These are phyloP conservation scores for Cenopis cana DNA, from an alignment of 2,888 invertebrate species.

Conservation along the genomic window DNA sequence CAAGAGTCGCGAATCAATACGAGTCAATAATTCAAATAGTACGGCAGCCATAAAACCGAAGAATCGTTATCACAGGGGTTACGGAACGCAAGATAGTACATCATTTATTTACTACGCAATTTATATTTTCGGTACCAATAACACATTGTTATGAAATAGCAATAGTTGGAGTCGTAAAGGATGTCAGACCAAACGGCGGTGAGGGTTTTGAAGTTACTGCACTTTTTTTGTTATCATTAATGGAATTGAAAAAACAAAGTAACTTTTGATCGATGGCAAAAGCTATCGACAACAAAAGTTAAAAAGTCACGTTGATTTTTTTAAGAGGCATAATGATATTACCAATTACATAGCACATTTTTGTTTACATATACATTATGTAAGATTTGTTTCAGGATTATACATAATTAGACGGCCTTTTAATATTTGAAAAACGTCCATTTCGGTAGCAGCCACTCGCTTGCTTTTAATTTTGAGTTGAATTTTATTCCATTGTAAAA, in stretches of 20 bases:
- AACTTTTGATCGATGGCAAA: too few relatives aligned
- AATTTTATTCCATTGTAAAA: too few relatives aligned
- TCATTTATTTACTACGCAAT: conserved; percentile 26
- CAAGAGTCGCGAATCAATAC: conserved; percentile 21
- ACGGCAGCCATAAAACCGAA: conserved; percentile 15
- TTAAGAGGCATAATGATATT: too few relatives aligned
- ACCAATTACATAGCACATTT: too few relatives aligned
- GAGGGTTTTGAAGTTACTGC: neutral
- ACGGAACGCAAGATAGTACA: conserved; percentile 10
- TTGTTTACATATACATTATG: too few relatives aligned
- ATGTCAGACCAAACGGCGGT: neutral
- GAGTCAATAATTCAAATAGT: conserved; percentile 25
- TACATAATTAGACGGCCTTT: too few relatives aligned
- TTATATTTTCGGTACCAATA: conserved; percentile 8
- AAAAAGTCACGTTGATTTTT: too few relatives aligned
- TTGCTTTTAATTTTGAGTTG: too few relatives aligned
- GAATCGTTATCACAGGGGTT: conserved; percentile 11
- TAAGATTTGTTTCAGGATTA: too few relatives aligned
- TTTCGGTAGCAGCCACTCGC: too few relatives aligned
- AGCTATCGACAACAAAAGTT: too few relatives aligned
- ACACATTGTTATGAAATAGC: conserved; percentile 7
- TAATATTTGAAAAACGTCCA: too few relatives aligned
- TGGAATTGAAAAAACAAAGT: neutral
- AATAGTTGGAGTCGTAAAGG: conserved; percentile 1
- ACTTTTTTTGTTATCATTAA: neutral